A percentile compares a stretch with the other conserved stretches of the same genome.
Conservation (phyloP, 2,888 invertebrate genomes). For the Cryptosula pallasiana region DNA sequence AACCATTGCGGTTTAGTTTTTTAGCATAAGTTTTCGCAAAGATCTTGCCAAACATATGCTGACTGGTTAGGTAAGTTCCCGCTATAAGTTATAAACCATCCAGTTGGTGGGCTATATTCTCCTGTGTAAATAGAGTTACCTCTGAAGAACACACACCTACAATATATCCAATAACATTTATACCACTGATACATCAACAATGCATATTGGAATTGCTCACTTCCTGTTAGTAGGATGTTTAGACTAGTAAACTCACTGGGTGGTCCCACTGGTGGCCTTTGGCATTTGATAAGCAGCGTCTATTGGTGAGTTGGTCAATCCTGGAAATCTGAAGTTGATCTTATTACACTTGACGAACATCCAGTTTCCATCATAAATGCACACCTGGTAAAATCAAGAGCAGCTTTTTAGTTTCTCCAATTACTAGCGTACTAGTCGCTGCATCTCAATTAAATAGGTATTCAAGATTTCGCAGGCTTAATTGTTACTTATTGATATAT, state of each 20-base stretch:
- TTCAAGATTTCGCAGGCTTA: too few relatives aligned
- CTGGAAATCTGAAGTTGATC: background rate
- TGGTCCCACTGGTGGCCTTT: background rate
- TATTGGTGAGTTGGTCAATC: background rate
- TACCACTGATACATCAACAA: too few relatives aligned
- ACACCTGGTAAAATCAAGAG: background rate
- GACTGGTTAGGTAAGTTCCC: background rate
- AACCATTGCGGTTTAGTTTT: background rate
- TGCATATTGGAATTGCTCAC: too few relatives aligned
- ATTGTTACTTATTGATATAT: too few relatives aligned
- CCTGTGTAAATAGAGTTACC: background rate
- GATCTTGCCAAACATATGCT: background rate
- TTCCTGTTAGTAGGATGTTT: too few relatives aligned
- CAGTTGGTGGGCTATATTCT: background rate
- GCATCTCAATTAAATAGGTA: too few relatives aligned
- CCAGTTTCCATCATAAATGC: background rate
- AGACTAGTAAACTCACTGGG: background rate
- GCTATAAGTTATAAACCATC: background rate
- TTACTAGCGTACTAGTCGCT: too few relatives aligned
- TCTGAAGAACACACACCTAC: background rate
- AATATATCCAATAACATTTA: too few relatives aligned
- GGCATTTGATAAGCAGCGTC: slow-evolving; percentile 5
- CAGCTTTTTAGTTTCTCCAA: too few relatives aligned
- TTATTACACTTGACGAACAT: background rate
- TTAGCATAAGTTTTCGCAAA: slow-evolving; percentile 20